Percentiles rank a stretch among this genome's conserved stretches.
These are phyloP conservation scores for Alviniconcha marisindica DNA, from an alignment of 1,140 invertebrate genomes.

Conservation along the genomic window DNA sequence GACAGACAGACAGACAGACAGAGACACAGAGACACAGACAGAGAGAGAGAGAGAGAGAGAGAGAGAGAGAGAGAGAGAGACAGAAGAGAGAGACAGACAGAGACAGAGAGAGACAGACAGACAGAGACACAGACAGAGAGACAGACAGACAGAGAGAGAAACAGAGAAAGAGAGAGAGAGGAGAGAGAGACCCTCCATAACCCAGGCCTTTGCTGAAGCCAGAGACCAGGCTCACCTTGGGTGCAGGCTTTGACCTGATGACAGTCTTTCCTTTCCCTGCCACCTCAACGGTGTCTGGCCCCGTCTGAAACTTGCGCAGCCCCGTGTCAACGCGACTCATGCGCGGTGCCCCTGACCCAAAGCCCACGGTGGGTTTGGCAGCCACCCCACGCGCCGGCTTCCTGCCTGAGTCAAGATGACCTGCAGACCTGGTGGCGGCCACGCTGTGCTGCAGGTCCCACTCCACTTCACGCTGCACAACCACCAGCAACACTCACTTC, in stretches of 20 bases:
- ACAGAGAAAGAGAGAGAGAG: too few relatives aligned
- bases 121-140: too few relatives aligned
- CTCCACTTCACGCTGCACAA: slow-evolving; percentile 60
- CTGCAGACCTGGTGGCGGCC: slow-evolving; percentile 34
- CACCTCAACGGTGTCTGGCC: slow-evolving; percentile 11
- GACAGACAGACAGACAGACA: too few relatives aligned
- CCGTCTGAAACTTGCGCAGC: slow-evolving; percentile 36
- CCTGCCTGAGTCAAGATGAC: not conserved
- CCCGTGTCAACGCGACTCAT: slow-evolving; percentile 54
- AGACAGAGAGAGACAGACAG: too few relatives aligned
- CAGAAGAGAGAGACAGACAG: too few relatives aligned
- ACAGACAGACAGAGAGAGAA: too few relatives aligned
- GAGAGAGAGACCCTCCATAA: too few relatives aligned
- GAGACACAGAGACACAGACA: too few relatives aligned
- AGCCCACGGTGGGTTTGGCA: not conserved
- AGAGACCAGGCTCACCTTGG: slow-evolving; percentile 43
- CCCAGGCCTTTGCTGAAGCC: too few relatives aligned
- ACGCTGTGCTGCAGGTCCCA: slow-evolving; percentile 49
- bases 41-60: too few relatives aligned
- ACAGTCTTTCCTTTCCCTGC: slow-evolving; percentile 53
- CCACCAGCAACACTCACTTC: too few relatives aligned
- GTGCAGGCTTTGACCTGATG: slow-evolving; percentile 46
- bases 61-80: too few relatives aligned
- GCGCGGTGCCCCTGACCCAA: slow-evolving; percentile 28
- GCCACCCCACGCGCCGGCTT: not conserved